Conservation (phyloP, 30 jellyfish, hydroid and myxozoan genomes). For the Phacellophora camtschatica region DNA sequence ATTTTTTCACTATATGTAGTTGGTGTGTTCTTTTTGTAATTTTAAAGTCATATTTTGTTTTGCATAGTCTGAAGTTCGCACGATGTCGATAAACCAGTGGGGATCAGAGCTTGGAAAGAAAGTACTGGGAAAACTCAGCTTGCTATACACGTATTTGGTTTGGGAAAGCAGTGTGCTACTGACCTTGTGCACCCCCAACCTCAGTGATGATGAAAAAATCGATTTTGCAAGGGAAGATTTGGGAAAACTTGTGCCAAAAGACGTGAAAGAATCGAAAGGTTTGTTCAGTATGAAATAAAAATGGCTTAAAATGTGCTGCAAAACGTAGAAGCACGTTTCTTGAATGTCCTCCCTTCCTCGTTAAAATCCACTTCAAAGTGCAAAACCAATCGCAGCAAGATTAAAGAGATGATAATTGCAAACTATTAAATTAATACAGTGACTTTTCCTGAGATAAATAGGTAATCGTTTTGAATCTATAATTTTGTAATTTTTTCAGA, state of each 20-base stretch:
- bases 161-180: constrained; percentile 95
- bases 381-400: no score
- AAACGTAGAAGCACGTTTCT: no score
- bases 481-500: neutral
- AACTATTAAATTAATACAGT: no score
- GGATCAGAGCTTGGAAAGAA: constrained; percentile 89
- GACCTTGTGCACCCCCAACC: constrained; percentile 82
- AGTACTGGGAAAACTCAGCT: constrained; percentile 77
- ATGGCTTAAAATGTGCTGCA: no score
- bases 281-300: no score
- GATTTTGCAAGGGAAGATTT: constrained; percentile 79
- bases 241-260: constrained; percentile 47
- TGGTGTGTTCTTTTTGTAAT: no score
- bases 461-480: neutral
- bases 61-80: constrained; percentile 79
- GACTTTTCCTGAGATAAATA: neutral
- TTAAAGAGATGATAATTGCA: no score
- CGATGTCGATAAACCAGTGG: constrained; percentile 92
- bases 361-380: no score
- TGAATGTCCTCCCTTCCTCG: no score
- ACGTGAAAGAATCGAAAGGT: constrained; percentile 30
- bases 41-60: neutral
- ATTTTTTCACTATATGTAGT: no score
- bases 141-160: constrained; percentile 78
- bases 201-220: constrained; percentile 60